These are phyloP conservation scores for Theocolax elegans DNA, from an alignment of 1,140 invertebrate genomes.

Conservation along the genomic window DNA sequence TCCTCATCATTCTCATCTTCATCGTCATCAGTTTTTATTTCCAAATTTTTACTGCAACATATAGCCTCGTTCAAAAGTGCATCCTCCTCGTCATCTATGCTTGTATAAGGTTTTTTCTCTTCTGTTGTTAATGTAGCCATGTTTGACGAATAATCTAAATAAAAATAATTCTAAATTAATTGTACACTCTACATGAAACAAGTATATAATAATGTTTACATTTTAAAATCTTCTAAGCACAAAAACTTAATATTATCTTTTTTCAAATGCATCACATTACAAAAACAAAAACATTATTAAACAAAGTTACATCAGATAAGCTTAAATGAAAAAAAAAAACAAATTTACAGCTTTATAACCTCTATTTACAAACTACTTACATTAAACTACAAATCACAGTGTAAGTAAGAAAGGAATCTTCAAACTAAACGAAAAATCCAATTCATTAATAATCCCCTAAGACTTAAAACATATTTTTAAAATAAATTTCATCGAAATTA, in stretches of 20 bases:
- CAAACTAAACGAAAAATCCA: background rate
- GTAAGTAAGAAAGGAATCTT: background rate
- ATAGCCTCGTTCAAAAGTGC: conserved; percentile 52
- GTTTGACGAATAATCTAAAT: background rate
- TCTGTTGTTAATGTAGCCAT: conserved; percentile 26
- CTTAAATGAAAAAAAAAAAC: too few relatives aligned
- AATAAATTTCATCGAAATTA: background rate
- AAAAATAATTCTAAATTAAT: too few relatives aligned
- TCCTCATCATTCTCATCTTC: background rate
- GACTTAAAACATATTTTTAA: background rate
- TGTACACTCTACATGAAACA: too few relatives aligned
- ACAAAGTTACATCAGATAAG: too few relatives aligned
- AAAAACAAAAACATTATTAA: too few relatives aligned
- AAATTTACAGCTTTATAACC: conserved; percentile 32
- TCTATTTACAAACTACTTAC: background rate
- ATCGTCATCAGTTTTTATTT: conserved; percentile 34
- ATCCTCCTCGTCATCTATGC: conserved; percentile 49
- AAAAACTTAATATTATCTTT: too few relatives aligned
- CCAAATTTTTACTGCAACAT: conserved; percentile 40
- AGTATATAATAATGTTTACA: background rate
- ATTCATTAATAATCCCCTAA: background rate
- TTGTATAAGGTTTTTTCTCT: conserved; percentile 10
- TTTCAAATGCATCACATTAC: too few relatives aligned
- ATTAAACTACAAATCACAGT: background rate
- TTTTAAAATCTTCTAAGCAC: background rate